These are phyloP conservation scores for Rapana venosa DNA, from an alignment of 2,888 invertebrate species.

Conservation along the genomic window DNA sequence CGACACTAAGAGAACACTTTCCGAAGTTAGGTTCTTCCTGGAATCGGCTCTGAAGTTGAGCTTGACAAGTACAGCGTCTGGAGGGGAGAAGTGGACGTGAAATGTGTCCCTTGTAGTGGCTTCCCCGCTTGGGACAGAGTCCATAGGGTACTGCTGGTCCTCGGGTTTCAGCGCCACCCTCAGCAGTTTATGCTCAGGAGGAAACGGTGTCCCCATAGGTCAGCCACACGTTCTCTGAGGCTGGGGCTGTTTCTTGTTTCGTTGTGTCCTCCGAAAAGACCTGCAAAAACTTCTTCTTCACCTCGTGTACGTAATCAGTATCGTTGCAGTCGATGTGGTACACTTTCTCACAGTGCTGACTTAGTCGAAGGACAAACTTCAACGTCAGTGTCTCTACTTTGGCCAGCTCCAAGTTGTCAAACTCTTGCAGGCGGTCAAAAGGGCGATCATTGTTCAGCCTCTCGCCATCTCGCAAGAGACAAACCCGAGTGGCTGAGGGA, in stretches of 20 bases:
- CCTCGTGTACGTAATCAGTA: background rate
- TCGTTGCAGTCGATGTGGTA: constrained; percentile 22
- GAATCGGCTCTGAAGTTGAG: constrained; percentile 21
- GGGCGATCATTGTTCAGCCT: background rate
- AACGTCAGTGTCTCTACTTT: background rate
- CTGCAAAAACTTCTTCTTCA: constrained; percentile 2
- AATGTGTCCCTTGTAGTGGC: background rate
- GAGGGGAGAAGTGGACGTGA: constrained; percentile 24
- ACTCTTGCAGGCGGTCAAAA: background rate
- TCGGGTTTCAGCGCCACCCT: background rate
- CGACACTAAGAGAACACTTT: constrained; percentile 9
- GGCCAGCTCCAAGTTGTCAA: background rate
- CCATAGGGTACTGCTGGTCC: background rate
- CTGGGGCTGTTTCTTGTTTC: background rate
- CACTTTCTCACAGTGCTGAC: background rate
- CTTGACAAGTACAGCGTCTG: constrained; percentile 5
- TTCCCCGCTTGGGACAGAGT: background rate
- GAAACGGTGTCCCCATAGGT: background rate
- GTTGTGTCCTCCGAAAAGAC: background rate
- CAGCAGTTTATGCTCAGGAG: background rate
- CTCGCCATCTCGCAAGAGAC: background rate
- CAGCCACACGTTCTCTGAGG: background rate
- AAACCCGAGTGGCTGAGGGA: background rate
- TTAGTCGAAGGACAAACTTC: constrained; percentile 7
- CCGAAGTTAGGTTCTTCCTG: background rate